Conservation (phyloP, 2,888 invertebrate species). For the Timema podura region DNA sequence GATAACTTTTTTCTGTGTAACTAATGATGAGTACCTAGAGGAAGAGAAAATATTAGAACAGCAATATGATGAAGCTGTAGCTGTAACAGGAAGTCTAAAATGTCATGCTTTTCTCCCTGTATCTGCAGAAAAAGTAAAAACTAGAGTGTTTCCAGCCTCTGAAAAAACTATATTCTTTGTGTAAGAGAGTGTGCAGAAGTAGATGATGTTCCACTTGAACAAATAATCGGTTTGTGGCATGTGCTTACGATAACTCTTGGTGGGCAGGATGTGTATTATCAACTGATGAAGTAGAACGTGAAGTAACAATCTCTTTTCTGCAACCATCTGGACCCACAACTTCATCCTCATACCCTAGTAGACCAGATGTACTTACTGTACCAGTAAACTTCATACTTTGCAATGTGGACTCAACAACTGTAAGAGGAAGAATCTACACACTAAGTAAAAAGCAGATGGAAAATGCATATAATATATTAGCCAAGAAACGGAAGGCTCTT, state of each 20-base stretch:
- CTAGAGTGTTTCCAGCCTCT: constrained; percentile 15
- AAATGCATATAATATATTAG: too few species aligned
- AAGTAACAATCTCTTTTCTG: too few species aligned
- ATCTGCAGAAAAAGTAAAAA: constrained; percentile 3
- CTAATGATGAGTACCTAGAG: constrained; percentile 20
- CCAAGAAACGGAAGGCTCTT: too few species aligned
- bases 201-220: constrained; percentile 3
- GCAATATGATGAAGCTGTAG: constrained; percentile 11
- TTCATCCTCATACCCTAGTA: too few species aligned
- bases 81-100: constrained; percentile 14
- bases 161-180: not conserved
- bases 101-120: constrained; percentile 15
- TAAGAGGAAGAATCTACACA: too few species aligned
- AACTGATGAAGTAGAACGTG: too few species aligned
- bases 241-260: constrained; percentile 11
- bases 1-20: constrained; percentile 8
- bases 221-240: constrained; percentile 14
- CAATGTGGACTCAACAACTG: too few species aligned
- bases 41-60: constrained; percentile 17
- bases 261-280: too few species aligned
- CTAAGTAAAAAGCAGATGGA: too few species aligned
- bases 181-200: not conserved
- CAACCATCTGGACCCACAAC: too few species aligned
- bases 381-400: too few species aligned
- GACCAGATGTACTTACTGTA: too few species aligned